Evolutionary conservation across 2,113 vertebrate genomes (phyloP), one percentile per base, ranked within the genome.

Genomic region (Drymodes brunneopygia): DNA sequence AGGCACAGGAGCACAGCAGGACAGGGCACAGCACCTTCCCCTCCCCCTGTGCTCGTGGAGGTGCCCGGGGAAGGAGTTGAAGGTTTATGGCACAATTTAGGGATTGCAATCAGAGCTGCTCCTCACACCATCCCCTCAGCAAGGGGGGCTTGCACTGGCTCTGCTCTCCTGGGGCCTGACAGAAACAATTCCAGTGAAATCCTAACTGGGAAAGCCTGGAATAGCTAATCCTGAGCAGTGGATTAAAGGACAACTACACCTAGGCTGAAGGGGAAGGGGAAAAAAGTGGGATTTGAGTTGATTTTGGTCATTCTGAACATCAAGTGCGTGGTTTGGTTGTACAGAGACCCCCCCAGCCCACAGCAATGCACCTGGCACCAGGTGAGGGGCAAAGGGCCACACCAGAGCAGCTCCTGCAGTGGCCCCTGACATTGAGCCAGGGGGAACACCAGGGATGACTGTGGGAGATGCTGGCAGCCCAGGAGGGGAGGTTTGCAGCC

Each of bases 381-480:
- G 81, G 23, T 28, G 42, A 64, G 69, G 14, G 57, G 1, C n/a
- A 64, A 7, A 44, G 23, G 23, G 54, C 7, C 29, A 50, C 53
- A 9, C 14, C 23, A 20, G 10, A 65, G 79, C 44, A 54, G 29
- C 62, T 54, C 9, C 88, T 12, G 1, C 58, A 56, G n/a, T 0
- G 5, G 22, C 11, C 29, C 69, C 36, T 12, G 36, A 27, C 24
- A 5, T 15, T 21, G 10, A 45, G 29, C 50, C 57, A 27, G 5
- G 8, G 28, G 56, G 20, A 36, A 27, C 0, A 18, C 0, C 33
- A 36, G 36, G 36, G 44, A 7, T n/a, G 4, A 0, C 0, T 9
- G 6, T 14, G 15, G 50, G 64, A 25, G 20, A 27, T 12, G 67
- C 21, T 2, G 33, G 86, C 36, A 74, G 82, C 60, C 36, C 25